phyloP scores from a whole-genome alignment of 2,888 invertebrate genomes.

The Pantelozetes paolii region DNA sequence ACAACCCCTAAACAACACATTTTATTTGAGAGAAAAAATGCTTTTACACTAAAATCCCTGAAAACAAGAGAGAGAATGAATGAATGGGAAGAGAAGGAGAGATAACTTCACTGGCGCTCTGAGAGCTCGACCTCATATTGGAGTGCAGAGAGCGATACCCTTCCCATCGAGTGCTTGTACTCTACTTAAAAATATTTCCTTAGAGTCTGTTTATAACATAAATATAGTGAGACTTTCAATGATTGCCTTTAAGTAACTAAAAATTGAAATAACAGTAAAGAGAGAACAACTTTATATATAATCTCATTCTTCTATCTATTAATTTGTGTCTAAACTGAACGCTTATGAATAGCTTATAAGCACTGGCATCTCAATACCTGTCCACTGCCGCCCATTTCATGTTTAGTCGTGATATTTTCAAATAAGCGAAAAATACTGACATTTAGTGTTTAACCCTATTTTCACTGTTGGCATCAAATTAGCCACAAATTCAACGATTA shows the following conservation, averaged over 20 bases:
- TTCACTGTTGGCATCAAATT: constrained; percentile 26
- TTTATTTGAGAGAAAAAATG: neutral
- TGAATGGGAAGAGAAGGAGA: constrained; percentile 35
- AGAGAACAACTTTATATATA: neutral
- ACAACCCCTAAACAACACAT: constrained; percentile 7
- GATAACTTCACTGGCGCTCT: constrained; percentile 6
- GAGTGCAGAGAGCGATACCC: constrained; percentile 8
- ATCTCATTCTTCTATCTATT: constrained; percentile 5
- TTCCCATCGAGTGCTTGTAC: constrained; percentile 6
- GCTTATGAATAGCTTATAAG: neutral
- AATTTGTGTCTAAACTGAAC: neutral
- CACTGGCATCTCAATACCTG: neutral
- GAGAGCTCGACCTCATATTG: constrained; percentile 19
- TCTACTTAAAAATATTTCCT: neutral
- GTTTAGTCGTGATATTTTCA: constrained; percentile 18
- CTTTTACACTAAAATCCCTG: neutral
- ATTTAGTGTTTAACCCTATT: constrained; percentile 14
- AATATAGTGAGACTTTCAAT: constrained; percentile 6
- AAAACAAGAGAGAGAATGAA: neutral
- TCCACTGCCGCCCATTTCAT: neutral
- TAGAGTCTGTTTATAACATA: neutral
- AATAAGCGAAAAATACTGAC: neutral
- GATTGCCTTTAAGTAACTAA: neutral
- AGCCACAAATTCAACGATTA: constrained; percentile 8
- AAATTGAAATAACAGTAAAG: neutral